Percentiles rank a stretch among this genome's conserved stretches.
Conservation (phyloP, 2,797 vertebrate genomes). For the Pristis pectinata region DNA sequence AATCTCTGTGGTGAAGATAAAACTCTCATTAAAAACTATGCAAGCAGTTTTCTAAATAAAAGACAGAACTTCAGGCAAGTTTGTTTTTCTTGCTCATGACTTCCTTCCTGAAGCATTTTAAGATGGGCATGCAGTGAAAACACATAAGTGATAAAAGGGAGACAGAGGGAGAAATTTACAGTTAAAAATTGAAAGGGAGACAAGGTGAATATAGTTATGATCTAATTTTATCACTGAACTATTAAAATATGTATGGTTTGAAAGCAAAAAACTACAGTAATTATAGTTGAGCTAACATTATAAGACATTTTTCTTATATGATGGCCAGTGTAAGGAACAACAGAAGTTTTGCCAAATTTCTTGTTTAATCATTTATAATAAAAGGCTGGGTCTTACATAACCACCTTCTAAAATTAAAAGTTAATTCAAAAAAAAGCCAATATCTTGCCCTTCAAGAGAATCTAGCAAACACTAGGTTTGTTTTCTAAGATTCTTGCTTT, state of each 20-base stretch:
- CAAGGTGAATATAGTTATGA: not conserved
- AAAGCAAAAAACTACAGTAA: not conserved
- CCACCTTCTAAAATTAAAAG: not conserved
- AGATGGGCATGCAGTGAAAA: not conserved
- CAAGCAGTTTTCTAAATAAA: not conserved
- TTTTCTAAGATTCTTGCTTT: not conserved
- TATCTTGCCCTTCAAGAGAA: not conserved
- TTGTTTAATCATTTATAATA: not conserved
- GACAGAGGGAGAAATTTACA: not conserved
- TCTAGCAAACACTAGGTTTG: not conserved
- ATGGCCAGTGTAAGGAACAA: not conserved
- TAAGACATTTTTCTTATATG: not conserved
- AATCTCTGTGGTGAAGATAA: not conserved
- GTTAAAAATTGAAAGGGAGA: not conserved
- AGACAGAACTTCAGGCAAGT: not conserved
- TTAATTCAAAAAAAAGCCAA: not conserved
- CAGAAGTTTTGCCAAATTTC: not conserved
- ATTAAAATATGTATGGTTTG: not conserved
- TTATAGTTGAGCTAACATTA: not conserved
- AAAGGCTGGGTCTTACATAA: not conserved
- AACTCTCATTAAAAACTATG: not conserved
- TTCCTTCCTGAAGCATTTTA: not conserved
- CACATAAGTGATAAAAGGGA: too few species aligned
- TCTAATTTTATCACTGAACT: not conserved
- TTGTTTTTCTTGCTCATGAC: not conserved